These are phyloP conservation scores for Cynopterus brachyotis DNA, from an alignment of 2,113 vertebrate genomes.

Conservation along the genomic window DNA sequence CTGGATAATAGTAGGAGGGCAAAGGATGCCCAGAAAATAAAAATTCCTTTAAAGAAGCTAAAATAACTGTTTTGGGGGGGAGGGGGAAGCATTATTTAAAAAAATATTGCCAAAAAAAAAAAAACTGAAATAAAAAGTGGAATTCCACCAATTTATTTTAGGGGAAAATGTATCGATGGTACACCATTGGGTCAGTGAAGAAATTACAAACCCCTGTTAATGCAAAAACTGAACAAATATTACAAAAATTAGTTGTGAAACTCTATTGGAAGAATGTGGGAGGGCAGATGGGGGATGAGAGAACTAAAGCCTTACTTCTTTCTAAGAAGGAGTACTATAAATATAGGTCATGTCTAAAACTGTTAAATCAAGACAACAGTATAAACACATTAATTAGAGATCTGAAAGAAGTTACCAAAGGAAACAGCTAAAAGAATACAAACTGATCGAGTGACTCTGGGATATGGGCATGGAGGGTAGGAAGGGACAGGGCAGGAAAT, in stretches of 20 bases:
- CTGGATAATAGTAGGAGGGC: neutral
- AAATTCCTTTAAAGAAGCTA: neutral
- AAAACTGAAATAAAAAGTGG: neutral
- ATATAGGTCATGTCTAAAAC: neutral
- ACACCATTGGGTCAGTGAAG: neutral
- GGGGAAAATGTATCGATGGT: neutral
- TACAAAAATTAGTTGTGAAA: conserved; percentile 34
- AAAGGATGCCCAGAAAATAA: neutral
- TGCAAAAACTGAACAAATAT: neutral
- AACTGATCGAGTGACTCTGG: neutral
- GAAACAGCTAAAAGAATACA: neutral
- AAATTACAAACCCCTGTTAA: neutral
- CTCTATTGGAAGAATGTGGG: neutral
- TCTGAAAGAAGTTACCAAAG: neutral
- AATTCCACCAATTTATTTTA: neutral
- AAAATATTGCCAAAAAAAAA: neutral
- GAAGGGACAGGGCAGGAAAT: neutral
- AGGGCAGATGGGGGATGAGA: neutral
- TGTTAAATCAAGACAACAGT: neutral
- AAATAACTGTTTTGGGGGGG: neutral
- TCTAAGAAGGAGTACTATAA: neutral
- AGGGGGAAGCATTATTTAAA: neutral
- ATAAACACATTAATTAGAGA: neutral
- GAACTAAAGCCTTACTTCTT: neutral
- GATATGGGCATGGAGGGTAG: neutral